These are phyloP conservation scores for Samia ricini DNA, from an alignment of 1,140 invertebrate genomes.

Conservation along the genomic window DNA sequence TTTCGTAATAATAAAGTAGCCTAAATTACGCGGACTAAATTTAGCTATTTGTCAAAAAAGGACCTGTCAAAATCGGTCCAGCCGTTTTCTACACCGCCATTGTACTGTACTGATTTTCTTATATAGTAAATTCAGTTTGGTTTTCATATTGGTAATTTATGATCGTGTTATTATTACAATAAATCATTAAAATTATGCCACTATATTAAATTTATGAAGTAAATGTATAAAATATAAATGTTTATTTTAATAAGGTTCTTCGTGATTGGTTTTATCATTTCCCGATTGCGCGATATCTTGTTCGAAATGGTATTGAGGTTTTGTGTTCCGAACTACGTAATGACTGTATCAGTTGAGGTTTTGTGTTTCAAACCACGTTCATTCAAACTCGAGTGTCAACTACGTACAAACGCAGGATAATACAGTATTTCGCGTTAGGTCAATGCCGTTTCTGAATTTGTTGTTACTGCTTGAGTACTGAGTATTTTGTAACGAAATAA, in stretches of 20 bases:
- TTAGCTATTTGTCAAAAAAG: no score
- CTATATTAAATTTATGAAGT: no score
- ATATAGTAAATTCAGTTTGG: no score
- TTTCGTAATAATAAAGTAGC: no score
- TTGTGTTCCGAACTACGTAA: slow-evolving; percentile 41
- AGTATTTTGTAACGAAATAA: background rate
- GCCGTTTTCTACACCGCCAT: no score
- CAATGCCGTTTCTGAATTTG: background rate
- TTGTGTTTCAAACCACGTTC: slow-evolving; percentile 32
- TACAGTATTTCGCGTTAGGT: background rate
- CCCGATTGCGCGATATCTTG: slow-evolving; percentile 19
- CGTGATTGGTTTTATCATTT: background rate
- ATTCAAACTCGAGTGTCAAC: background rate
- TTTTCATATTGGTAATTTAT: no score
- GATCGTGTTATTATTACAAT: no score
- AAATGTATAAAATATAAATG: no score
- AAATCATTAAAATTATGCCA: no score
- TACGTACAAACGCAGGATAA: background rate
- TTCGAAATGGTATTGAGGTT: slow-evolving; percentile 38
- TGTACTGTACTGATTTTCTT: no score
- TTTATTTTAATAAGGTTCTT: background rate
- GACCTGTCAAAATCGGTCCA: no score
- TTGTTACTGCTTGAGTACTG: background rate
- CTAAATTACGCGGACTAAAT: no score
- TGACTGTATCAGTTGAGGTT: slow-evolving; percentile 24